Percentiles rank a stretch among this genome's conserved stretches.
Evolutionary conservation across 1,140 invertebrate genomes (phyloP).

Genomic region (Meloidogyne hapla): DNA sequence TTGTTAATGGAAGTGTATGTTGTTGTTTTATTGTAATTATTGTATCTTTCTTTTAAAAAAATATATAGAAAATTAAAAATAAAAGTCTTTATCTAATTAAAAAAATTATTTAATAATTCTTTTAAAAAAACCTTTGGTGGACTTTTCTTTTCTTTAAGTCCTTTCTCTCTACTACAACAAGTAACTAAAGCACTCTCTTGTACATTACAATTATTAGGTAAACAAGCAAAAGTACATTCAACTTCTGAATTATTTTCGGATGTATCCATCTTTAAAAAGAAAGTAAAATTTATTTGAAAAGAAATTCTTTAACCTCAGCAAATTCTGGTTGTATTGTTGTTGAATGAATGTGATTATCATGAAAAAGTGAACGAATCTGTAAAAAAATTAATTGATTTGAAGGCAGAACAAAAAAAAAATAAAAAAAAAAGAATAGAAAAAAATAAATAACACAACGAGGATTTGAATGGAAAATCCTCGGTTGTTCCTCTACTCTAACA

Average conservation of each 20-base stretch:
- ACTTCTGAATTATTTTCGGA: slow-evolving; percentile 27
- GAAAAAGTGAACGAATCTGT: slow-evolving; percentile 68
- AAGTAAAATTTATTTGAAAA: not conserved
- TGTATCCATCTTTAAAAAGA: slow-evolving; percentile 34
- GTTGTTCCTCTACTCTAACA: too few species aligned
- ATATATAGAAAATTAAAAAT: too few species aligned
- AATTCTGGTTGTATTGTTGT: slow-evolving; percentile 70
- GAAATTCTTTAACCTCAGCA: slow-evolving; percentile 35
- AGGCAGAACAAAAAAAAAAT: too few species aligned
- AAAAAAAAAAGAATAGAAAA: too few species aligned
- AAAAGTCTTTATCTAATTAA: too few species aligned
- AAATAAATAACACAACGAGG: too few species aligned
- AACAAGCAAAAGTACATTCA: slow-evolving; percentile 40
- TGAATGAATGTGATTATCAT: slow-evolving; percentile 70
- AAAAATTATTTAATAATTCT: not conserved
- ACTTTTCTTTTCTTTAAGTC: slow-evolving; percentile 17
- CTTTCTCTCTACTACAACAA: slow-evolving; percentile 10
- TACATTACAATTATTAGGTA: slow-evolving; percentile 38
- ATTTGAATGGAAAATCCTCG: too few species aligned
- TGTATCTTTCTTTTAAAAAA: not conserved
- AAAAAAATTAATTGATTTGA: too few species aligned
- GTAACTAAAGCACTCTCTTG: slow-evolving; percentile 23
- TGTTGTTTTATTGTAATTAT: not conserved
- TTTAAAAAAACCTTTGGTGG: slow-evolving; percentile 20
- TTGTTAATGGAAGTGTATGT: not conserved